Conservation (phyloP, 1,140 invertebrate genomes). For the Solen grandis region DNA sequence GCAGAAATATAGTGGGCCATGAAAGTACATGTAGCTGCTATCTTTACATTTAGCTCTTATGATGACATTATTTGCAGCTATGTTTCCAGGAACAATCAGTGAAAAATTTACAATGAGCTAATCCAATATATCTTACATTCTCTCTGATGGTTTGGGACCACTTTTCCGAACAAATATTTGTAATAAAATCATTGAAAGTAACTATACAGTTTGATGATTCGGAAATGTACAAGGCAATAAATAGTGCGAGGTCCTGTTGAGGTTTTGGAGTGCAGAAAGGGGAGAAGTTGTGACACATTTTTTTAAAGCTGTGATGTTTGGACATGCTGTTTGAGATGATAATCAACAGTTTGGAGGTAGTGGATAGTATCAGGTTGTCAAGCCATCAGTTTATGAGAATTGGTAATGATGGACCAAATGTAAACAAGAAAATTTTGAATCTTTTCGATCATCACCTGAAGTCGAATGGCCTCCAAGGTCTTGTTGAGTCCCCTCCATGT, state of each 20-base stretch:
- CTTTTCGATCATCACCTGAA: too few species aligned
- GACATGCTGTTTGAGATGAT: neutral
- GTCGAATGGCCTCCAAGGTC: neutral
- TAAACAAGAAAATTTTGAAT: too few species aligned
- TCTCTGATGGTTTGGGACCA: conserved; percentile 24
- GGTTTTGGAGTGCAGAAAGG: too few species aligned
- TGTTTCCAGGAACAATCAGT: conserved; percentile 29
- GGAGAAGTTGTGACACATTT: too few species aligned
- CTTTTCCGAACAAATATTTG: conserved; percentile 5
- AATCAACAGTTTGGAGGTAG: neutral
- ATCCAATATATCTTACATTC: neutral
- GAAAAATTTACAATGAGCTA: conserved; percentile 2
- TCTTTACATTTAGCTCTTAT: conserved; percentile 7
- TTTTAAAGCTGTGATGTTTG: too few species aligned
- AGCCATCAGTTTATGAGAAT: neutral
- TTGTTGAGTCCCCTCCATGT: conserved; percentile 5
- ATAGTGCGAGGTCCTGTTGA: too few species aligned
- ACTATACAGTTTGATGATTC: conserved; percentile 22
- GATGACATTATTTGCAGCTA: too few species aligned
- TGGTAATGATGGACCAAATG: conserved; percentile 14
- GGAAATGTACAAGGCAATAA: too few species aligned
- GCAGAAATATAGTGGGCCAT: conserved; percentile 13
- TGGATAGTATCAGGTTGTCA: conserved; percentile 1
- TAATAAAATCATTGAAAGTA: conserved; percentile 1
- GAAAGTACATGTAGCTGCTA: conserved; percentile 4